Percentiles rank a stretch among this genome's conserved stretches.
Conservation (phyloP, 2,888 invertebrate genomes). For the Hoplodrina blanda region DNA sequence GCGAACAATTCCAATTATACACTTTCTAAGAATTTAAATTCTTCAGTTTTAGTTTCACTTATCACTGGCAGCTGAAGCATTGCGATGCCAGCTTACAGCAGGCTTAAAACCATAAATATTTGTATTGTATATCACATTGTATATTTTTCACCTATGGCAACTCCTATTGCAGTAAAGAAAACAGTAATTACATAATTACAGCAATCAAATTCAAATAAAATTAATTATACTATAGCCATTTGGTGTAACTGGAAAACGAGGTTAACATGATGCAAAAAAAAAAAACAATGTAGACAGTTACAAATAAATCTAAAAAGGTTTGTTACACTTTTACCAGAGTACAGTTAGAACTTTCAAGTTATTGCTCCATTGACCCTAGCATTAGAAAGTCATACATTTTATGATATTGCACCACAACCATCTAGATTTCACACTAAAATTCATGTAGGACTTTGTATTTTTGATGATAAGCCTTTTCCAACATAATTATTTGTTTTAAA, state of each 20-base stretch:
- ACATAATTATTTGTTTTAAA: slow-evolving; percentile 58
- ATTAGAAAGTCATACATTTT: slow-evolving; percentile 66
- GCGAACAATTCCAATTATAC: slow-evolving; percentile 48
- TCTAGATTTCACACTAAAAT: slow-evolving; percentile 57
- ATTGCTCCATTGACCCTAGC: slow-evolving; percentile 65
- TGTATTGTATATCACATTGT: not conserved
- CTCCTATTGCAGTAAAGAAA: not conserved
- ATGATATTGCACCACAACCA: slow-evolving; percentile 49
- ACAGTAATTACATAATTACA: not conserved
- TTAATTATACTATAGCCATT: not conserved
- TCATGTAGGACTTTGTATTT: slow-evolving; percentile 55
- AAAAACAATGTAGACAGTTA: not conserved
- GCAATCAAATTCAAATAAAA: not conserved
- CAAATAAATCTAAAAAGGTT: slow-evolving; percentile 50
- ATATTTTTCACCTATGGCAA: not conserved
- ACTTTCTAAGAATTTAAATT: slow-evolving; percentile 60
- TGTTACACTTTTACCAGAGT: slow-evolving; percentile 53
- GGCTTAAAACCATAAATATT: not conserved
- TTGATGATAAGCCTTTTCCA: slow-evolving; percentile 42
- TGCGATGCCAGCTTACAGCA: slow-evolving; percentile 10
- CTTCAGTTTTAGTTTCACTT: slow-evolving; percentile 35
- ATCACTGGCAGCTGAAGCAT: slow-evolving; percentile 11
- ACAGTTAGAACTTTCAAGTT: slow-evolving; percentile 61
- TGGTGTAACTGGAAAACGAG: not conserved
- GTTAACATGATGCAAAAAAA: not conserved